These are phyloP conservation scores for Parus major DNA, from an alignment of 2,113 vertebrate species.

Conservation along the genomic window DNA sequence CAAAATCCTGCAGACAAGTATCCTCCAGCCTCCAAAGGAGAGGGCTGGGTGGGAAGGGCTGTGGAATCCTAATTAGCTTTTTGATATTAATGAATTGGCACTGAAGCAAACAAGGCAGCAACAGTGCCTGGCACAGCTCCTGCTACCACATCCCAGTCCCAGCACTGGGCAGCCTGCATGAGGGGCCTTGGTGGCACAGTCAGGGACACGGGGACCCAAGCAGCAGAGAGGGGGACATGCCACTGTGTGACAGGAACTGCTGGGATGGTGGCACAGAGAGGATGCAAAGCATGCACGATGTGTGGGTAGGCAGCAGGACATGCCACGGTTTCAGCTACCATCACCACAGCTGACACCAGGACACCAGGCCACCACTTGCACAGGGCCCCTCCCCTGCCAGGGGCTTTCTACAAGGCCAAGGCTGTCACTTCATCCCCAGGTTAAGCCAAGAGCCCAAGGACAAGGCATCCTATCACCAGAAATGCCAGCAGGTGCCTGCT, in stretches of 20 bases:
- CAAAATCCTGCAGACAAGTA: background rate
- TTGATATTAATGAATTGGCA: constrained; percentile 28
- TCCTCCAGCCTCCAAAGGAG: background rate
- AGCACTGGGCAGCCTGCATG: rapidly evolving
- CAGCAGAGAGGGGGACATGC: rapidly evolving
- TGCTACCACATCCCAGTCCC: background rate
- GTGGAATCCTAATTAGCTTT: constrained; percentile 54
- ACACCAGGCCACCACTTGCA: background rate
- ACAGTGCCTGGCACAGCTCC: background rate
- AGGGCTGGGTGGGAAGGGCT: constrained; percentile 3
- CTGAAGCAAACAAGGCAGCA: background rate
- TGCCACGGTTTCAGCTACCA: rapidly evolving
- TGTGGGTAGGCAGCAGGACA: rapidly evolving
- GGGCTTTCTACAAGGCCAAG: background rate
- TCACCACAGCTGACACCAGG: background rate
- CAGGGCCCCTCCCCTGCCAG: background rate
- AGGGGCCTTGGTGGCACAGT: background rate
- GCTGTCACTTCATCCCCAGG: background rate
- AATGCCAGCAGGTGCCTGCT: rapidly evolving
- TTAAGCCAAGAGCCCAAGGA: background rate
- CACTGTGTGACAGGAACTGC: background rate
- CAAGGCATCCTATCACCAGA: background rate
- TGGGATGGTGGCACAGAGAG: background rate
- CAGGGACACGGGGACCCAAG: background rate
- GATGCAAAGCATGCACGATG: background rate